Evolutionary conservation across 2,797 vertebrate species (phyloP).

Genomic region (Anguilla pacifica): DNA sequence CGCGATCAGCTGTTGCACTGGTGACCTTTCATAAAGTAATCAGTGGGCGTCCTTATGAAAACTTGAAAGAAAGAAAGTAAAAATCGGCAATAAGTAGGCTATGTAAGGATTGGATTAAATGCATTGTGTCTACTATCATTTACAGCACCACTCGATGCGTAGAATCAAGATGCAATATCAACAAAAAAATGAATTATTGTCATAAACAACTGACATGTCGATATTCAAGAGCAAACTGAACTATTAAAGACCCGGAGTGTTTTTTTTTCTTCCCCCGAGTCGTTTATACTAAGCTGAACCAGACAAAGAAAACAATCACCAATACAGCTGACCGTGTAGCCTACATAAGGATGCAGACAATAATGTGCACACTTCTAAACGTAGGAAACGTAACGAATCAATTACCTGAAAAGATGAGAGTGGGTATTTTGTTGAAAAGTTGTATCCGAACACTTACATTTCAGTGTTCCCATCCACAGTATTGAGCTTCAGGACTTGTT

Average conservation of each 20-base stretch:
- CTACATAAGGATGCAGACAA: not conserved
- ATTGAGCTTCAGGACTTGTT: constrained; percentile 66
- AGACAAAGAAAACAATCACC: constrained; percentile 9
- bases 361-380: not conserved
- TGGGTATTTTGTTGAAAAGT: constrained; percentile 6
- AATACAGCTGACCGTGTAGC: not conserved
- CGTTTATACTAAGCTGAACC: not conserved
- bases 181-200: not conserved
- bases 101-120: not conserved
- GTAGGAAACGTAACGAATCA: not conserved
- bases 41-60: not conserved
- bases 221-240: not conserved
- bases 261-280: not conserved
- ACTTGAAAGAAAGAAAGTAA: not conserved
- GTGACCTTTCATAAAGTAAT: not conserved
- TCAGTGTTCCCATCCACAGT: constrained; percentile 41
- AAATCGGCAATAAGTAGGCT: not conserved
- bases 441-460: constrained; percentile 2
- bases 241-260: not conserved
- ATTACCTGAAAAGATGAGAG: constrained; percentile 11
- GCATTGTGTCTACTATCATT: not conserved
- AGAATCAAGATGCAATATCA: not conserved
- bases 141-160: not conserved
- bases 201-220: not conserved
- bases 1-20: constrained; percentile 36